These are phyloP conservation scores for Cheilosia vernalis DNA, from an alignment of 2,888 invertebrate species.

Conservation along the genomic window DNA sequence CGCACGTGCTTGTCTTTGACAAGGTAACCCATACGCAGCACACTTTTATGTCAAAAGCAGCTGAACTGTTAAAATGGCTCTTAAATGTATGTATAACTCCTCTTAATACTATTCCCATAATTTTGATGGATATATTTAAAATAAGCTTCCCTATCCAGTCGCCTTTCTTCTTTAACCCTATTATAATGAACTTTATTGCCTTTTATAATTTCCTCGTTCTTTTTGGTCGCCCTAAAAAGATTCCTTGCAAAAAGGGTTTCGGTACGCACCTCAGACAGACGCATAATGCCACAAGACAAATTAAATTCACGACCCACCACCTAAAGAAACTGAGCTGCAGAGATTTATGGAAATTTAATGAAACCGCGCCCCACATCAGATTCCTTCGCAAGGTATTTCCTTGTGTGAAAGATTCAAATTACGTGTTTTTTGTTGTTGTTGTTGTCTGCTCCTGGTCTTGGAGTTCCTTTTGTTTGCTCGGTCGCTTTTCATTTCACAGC, in stretches of 20 bases:
- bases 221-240: constrained; percentile 16
- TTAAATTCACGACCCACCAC: constrained; percentile 51
- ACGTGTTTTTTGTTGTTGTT: not conserved
- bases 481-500: constrained; percentile 27
- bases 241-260: constrained; percentile 3
- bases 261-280: constrained; percentile 31
- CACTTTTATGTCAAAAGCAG: no score
- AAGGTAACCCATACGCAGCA: no score
- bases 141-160: not conserved
- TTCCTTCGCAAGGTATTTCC: constrained; percentile 33
- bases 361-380: constrained; percentile 25
- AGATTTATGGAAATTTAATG: constrained; percentile 68
- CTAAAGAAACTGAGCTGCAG: constrained; percentile 24
- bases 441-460: not conserved
- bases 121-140: not conserved
- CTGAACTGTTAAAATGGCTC: no score
- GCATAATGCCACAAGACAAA: constrained; percentile 62
- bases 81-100: no score
- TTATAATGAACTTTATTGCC: constrained; percentile 38
- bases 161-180: constrained; percentile 41
- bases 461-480: constrained; percentile 36
- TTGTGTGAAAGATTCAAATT: constrained; percentile 34
- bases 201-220: constrained; percentile 21
- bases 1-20: no score
- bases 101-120: not conserved